A percentile compares a stretch with the other conserved stretches of the same genome.
Conservation (phyloP, 2,113 vertebrate species). For the Myotis lucifugus region DNA sequence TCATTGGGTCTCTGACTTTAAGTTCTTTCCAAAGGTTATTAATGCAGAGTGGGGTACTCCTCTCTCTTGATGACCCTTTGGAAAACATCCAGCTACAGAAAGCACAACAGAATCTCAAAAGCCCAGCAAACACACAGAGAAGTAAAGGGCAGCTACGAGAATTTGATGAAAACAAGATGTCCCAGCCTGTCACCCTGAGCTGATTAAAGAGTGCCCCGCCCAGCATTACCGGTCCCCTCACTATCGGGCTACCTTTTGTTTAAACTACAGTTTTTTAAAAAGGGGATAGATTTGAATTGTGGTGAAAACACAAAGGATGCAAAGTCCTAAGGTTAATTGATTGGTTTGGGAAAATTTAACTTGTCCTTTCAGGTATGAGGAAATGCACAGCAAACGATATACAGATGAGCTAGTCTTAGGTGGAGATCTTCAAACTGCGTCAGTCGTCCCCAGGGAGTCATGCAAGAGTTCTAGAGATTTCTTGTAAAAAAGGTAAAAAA, state of each 20-base stretch:
- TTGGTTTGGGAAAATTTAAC: slow-evolving; percentile 25
- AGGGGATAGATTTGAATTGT: background rate
- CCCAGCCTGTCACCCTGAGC: background rate
- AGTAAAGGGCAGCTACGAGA: background rate
- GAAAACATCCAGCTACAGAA: slow-evolving; percentile 40
- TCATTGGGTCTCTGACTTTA: slow-evolving; percentile 11
- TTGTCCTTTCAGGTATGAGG: background rate
- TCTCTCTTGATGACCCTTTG: slow-evolving; percentile 2
- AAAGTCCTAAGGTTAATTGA: background rate
- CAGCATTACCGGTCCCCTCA: background rate
- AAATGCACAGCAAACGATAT: background rate
- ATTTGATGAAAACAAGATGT: background rate
- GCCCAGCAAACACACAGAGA: background rate
- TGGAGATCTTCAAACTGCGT: background rate
- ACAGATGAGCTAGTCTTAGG: background rate
- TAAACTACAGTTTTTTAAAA: background rate
- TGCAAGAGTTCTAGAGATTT: background rate
- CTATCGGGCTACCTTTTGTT: background rate
- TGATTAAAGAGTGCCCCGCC: background rate
- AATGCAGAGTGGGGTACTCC: slow-evolving; percentile 2
- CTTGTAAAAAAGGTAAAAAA: background rate
- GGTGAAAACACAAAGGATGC: background rate
- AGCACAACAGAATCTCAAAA: slow-evolving; percentile 18
- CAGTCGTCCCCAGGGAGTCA: background rate
- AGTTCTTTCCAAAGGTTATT: slow-evolving; percentile 11